Conservation (phyloP, 2,888 invertebrate genomes). For the Callyntrura sp. region DNA sequence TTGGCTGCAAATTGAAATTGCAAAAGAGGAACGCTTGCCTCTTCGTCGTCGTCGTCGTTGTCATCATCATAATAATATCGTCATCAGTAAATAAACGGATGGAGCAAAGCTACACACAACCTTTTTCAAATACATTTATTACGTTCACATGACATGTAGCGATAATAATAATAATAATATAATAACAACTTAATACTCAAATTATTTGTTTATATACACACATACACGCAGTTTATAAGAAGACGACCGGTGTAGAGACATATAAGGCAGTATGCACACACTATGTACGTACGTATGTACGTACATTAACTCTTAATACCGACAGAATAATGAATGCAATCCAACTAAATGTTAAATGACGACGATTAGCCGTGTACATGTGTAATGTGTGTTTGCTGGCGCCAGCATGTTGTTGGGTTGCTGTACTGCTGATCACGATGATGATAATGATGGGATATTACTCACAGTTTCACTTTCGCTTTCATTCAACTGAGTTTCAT, state of each 20-base stretch:
- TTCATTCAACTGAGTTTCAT: conserved; percentile 51
- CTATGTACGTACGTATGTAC: not conserved
- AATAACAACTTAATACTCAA: too few relatives aligned
- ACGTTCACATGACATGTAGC: conserved; percentile 42
- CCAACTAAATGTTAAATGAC: conserved; percentile 26
- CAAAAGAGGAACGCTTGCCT: not conserved
- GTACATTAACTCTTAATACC: not conserved
- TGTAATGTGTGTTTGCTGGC: conserved; percentile 17
- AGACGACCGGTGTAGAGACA: not conserved
- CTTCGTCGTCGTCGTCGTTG: not conserved
- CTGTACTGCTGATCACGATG: not conserved
- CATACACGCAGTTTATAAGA: too few relatives aligned
- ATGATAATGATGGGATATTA: conserved; percentile 56
- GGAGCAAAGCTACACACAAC: conserved; percentile 11
- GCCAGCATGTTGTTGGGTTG: not conserved
- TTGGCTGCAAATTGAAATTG: conserved; percentile 33
- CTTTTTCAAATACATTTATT: conserved; percentile 28
- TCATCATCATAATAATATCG: too few relatives aligned
- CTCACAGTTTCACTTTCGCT: conserved; percentile 77
- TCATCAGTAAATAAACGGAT: too few relatives aligned
- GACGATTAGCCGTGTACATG: conserved; percentile 28
- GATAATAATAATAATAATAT: not conserved
- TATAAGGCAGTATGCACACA: not conserved
- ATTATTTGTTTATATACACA: too few relatives aligned
- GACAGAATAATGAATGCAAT: conserved; percentile 6